Evolutionary conservation across 2,888 invertebrate species (phyloP).

Genomic region (Rhagium mordax): DNA sequence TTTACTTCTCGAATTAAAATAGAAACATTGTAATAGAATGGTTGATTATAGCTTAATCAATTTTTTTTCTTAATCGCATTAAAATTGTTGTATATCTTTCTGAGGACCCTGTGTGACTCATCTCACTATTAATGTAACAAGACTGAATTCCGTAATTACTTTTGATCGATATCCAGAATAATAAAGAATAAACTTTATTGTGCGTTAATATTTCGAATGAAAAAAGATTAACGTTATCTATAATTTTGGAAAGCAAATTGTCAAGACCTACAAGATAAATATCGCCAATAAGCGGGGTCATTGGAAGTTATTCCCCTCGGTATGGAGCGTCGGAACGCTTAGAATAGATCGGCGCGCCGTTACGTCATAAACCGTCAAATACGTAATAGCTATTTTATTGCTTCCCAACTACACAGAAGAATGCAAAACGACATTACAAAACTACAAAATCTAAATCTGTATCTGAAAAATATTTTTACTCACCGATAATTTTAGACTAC

Average conservation of each 20-base stretch:
- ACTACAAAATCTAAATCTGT: conserved; percentile 54
- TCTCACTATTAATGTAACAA: too few relatives aligned
- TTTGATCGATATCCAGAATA: not conserved
- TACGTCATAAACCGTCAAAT: conserved; percentile 64
- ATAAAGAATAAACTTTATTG: not conserved
- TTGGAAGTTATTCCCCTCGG: conserved; percentile 66
- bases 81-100: too few relatives aligned
- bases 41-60: too few relatives aligned
- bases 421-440: conserved; percentile 56
- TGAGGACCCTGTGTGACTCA: too few relatives aligned
- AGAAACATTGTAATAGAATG: too few relatives aligned
- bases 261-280: conserved; percentile 14
- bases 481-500: conserved; percentile 48
- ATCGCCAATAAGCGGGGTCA: conserved; percentile 59
- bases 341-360: conserved; percentile 67
- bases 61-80: too few relatives aligned
- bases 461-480: conserved; percentile 50
- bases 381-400: conserved; percentile 64
- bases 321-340: conserved; percentile 48
- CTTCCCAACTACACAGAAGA: conserved; percentile 57
- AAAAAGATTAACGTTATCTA: not conserved
- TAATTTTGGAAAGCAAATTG: not conserved
- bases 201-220: not conserved
- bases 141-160: too few relatives aligned
- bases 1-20: too few relatives aligned